Evolutionary conservation across 2,888 invertebrate genomes (phyloP).

Genomic region (Thereva unica): DNA sequence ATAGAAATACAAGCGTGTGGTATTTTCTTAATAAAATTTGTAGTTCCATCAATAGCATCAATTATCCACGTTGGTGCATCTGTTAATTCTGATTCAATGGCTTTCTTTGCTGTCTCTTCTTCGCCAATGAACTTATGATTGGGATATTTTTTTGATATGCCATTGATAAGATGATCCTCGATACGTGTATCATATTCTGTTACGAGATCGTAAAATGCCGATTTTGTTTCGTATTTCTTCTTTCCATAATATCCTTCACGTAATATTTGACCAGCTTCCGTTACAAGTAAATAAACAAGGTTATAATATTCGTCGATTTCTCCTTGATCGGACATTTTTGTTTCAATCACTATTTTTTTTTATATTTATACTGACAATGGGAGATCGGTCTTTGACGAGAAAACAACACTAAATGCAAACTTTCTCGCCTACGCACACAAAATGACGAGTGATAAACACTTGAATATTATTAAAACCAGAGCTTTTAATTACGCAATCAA

Average conservation of each 20-base stretch:
- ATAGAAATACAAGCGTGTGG: conserved; percentile 73
- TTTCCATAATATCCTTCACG: conserved; percentile 50
- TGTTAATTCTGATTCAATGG: conserved; percentile 61
- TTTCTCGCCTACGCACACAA: too few species aligned
- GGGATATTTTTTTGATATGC: conserved; percentile 64
- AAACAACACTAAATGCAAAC: too few species aligned
- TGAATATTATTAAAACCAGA: too few species aligned
- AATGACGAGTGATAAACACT: too few species aligned
- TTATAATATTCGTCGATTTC: conserved; percentile 51
- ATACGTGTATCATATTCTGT: conserved; percentile 78
- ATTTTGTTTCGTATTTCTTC: conserved; percentile 60
- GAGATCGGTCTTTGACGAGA: too few species aligned
- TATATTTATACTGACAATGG: not conserved
- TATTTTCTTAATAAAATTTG: conserved; percentile 76
- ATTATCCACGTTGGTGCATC: conserved; percentile 84
- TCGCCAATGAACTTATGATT: conserved; percentile 79
- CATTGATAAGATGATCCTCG: conserved; percentile 69
- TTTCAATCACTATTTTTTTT: conserved; percentile 13
- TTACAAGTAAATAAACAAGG: conserved; percentile 51
- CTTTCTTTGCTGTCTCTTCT: conserved; percentile 61
- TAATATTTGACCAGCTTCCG: conserved; percentile 53
- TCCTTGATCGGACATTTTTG: not conserved
- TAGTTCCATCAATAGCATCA: conserved; percentile 87
- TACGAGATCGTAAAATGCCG: conserved; percentile 71
- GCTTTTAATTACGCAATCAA: too few species aligned